These are phyloP conservation scores for Idaea straminata DNA, from an alignment of 2,888 invertebrate species.

Conservation along the genomic window DNA sequence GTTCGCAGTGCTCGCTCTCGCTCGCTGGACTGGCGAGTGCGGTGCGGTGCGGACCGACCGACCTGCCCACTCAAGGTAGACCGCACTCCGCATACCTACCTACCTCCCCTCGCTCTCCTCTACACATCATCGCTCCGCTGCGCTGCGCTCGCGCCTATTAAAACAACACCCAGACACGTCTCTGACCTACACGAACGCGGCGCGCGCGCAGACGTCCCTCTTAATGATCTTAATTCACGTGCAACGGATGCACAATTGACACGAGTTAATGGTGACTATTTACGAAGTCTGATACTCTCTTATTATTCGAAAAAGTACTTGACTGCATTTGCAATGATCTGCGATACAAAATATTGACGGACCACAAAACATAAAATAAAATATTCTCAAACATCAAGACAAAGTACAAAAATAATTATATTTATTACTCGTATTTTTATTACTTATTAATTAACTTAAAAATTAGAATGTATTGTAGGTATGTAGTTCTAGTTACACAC, in stretches of 20 bases:
- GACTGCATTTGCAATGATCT: too few species aligned
- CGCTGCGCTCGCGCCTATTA: slow-evolving; percentile 54
- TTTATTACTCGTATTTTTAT: too few species aligned
- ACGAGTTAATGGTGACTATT: slow-evolving; percentile 1
- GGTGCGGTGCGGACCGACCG: slow-evolving; percentile 57
- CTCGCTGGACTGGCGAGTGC: slow-evolving; percentile 56
- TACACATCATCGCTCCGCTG: slow-evolving; percentile 54
- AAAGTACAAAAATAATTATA: too few species aligned
- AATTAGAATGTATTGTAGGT: too few species aligned
- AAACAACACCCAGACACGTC: slow-evolving; percentile 57
- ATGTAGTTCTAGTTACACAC: too few species aligned
- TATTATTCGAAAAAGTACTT: too few species aligned
- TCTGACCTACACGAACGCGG: slow-evolving; percentile 23
- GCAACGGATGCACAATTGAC: slow-evolving; percentile 19
- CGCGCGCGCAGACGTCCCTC: slow-evolving; percentile 26
- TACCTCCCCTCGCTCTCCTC: slow-evolving; percentile 54
- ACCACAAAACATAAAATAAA: too few species aligned
- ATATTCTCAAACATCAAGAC: too few species aligned
- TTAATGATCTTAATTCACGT: slow-evolving; percentile 24
- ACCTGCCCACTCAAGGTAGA: slow-evolving; percentile 78
- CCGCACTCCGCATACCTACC: slow-evolving; percentile 45
- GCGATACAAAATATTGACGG: too few species aligned
- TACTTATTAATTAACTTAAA: too few species aligned
- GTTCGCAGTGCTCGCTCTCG: slow-evolving; percentile 51
- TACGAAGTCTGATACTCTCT: background rate